Conservation (phyloP, 2,888 invertebrate species). For the Cosmia trapezina region DNA sequence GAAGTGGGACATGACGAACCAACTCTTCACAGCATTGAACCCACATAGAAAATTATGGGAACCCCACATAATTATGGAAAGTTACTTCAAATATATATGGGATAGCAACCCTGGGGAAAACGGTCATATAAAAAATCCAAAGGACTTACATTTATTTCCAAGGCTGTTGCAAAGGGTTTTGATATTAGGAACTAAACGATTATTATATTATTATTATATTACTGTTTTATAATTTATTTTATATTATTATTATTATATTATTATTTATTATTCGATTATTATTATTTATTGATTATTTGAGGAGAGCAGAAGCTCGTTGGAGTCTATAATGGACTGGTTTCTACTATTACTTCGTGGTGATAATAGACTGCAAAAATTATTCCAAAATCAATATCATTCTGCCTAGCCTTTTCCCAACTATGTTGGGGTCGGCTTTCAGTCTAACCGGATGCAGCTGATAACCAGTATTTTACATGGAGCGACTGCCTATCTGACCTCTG, state of each 20-base stretch:
- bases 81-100: slow-evolving; percentile 37
- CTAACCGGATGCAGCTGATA: too few species aligned
- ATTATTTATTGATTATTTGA: too few species aligned
- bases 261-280: too few species aligned
- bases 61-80: slow-evolving; percentile 44
- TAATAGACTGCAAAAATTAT: not conserved
- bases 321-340: not conserved
- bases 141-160: slow-evolving; percentile 18
- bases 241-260: too few species aligned
- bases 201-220: too few species aligned
- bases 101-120: slow-evolving; percentile 11
- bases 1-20: slow-evolving; percentile 39
- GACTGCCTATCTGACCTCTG: too few species aligned
- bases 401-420: too few species aligned
- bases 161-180: slow-evolving; percentile 9
- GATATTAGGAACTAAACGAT: slow-evolving; percentile 17
- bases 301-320: not conserved
- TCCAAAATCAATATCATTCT: too few species aligned
- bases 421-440: too few species aligned
- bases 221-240: too few species aligned
- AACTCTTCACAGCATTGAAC: slow-evolving; percentile 26
- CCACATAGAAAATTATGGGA: slow-evolving; percentile 33
- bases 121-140: slow-evolving; percentile 17
- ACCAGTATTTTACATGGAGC: too few species aligned
- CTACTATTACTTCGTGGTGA: not conserved